Conservation (phyloP, 2,797 vertebrate genomes). For the Sebastes umbrosus region DNA sequence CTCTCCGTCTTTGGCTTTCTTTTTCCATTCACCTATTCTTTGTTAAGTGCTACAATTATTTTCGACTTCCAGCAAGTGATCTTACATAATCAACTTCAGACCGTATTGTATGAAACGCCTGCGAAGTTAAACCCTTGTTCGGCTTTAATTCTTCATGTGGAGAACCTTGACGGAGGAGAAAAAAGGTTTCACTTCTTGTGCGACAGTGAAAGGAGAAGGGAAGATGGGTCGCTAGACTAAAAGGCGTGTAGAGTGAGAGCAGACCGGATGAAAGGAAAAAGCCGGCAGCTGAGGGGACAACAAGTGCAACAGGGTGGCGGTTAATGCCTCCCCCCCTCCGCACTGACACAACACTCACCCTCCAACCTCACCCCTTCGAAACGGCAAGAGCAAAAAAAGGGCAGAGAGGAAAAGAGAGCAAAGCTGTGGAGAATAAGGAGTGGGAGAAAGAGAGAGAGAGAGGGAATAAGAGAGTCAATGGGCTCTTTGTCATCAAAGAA, state of each 20-base stretch:
- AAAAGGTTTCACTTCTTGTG: slow-evolving; percentile 40
- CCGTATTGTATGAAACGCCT: slow-evolving; percentile 1
- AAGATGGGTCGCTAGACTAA: slow-evolving; percentile 54
- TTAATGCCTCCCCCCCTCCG: slow-evolving; percentile 61
- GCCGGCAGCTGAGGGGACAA: slow-evolving; percentile 74
- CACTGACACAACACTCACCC: slow-evolving; percentile 42
- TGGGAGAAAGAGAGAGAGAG: slow-evolving; percentile 65
- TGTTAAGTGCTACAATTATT: slow-evolving; percentile 22
- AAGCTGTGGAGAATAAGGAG: slow-evolving; percentile 71
- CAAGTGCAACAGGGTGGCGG: slow-evolving; percentile 75
- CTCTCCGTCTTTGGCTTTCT: neutral
- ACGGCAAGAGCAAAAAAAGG: slow-evolving; percentile 50
- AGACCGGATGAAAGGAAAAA: slow-evolving; percentile 67
- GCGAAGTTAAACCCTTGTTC: slow-evolving; percentile 27
- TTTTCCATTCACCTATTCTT: slow-evolving; percentile 2
- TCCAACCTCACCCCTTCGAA: slow-evolving; percentile 63
- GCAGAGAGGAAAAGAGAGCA: slow-evolving; percentile 65
- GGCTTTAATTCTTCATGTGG: slow-evolving; percentile 19
- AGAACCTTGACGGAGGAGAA: slow-evolving; percentile 38
- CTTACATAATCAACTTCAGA: slow-evolving; percentile 43
- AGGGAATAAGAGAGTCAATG: slow-evolving; percentile 76
- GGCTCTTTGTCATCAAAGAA: slow-evolving; percentile 85
- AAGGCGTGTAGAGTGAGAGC: slow-evolving; percentile 56
- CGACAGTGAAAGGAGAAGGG: slow-evolving; percentile 41
- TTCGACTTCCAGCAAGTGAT: slow-evolving; percentile 30